These are phyloP conservation scores for Polydrusus cervinus DNA, from an alignment of 2,888 invertebrate species.

Conservation along the genomic window DNA sequence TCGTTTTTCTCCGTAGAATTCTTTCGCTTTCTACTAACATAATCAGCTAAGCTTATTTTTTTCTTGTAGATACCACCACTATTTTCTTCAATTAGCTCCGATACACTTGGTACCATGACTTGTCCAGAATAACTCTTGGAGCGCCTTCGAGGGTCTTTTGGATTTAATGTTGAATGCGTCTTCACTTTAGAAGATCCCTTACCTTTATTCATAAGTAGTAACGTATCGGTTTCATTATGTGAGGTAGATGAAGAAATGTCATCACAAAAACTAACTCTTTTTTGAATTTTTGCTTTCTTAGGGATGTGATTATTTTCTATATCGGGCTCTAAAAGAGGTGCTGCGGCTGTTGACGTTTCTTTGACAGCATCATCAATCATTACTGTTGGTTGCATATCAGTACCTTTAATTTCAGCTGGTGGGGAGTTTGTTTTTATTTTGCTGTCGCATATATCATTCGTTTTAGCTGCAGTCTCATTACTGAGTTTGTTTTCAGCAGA, in stretches of 20 bases:
- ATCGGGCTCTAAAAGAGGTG: too few species aligned
- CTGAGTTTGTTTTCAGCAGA: neutral
- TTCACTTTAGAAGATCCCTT: neutral
- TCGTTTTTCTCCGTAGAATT: conserved; percentile 5
- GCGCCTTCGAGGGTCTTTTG: conserved; percentile 38
- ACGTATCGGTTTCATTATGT: neutral
- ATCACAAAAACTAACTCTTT: conserved; percentile 34
- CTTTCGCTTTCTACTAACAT: conserved; percentile 62
- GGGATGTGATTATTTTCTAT: neutral
- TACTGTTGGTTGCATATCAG: too few species aligned
- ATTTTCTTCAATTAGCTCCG: conserved; percentile 53
- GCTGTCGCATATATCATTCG: neutral
- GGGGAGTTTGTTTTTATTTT: neutral
- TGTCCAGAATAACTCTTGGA: conserved; percentile 20
- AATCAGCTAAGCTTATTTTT: conserved; percentile 63
- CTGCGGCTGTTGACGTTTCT: neutral
- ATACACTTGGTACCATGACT: conserved; percentile 54
- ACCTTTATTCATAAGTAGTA: too few species aligned
- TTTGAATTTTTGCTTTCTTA: conserved; percentile 14
- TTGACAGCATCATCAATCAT: neutral
- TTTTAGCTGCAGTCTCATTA: neutral
- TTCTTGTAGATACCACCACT: conserved; percentile 11
- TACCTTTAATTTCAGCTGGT: neutral
- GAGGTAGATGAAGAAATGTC: conserved; percentile 42
- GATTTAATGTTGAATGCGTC: neutral